Conservation (phyloP, 2,888 invertebrate species). For the Acanthosoma haemorrhoidale region DNA sequence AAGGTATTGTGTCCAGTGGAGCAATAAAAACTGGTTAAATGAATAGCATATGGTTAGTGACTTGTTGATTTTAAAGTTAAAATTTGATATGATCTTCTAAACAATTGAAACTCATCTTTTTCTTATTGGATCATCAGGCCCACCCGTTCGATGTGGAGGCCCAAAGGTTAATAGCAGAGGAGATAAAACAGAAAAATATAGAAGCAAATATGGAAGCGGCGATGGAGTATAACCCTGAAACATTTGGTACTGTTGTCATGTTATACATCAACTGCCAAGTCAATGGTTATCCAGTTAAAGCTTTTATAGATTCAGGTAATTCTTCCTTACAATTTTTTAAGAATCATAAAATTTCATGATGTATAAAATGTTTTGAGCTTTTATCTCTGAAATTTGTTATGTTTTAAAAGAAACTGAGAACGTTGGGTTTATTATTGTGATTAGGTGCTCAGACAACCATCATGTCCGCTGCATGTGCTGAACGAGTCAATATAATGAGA, state of each 20-base stretch:
- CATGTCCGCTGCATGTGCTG: conserved; percentile 94
- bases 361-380: too few relatives aligned
- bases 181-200: conserved; percentile 91
- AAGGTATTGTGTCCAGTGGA: too few relatives aligned
- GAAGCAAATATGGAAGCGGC: conserved; percentile 98
- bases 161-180: conserved; percentile 90
- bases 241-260: conserved; percentile 96
- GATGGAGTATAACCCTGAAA: conserved; percentile 97
- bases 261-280: conserved; percentile 94
- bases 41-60: too few relatives aligned
- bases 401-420: neutral
- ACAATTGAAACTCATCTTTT: too few relatives aligned
- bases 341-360: too few relatives aligned
- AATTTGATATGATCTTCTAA: too few relatives aligned
- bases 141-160: conserved; percentile 95
- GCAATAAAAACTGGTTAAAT: too few relatives aligned
- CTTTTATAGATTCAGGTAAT: conserved; percentile 91
- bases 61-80: too few relatives aligned
- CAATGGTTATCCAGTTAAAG: conserved; percentile 93
- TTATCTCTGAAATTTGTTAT: neutral
- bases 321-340: too few relatives aligned
- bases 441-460: conserved; percentile 91
- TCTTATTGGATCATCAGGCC: conserved; percentile 54
- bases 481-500: conserved; percentile 86
- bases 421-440: neutral